Percentiles rank a stretch among this genome's conserved stretches.
phyloP scores from a whole-genome alignment of 1,140 invertebrate genomes.

The Drosophila littoralis region DNA sequence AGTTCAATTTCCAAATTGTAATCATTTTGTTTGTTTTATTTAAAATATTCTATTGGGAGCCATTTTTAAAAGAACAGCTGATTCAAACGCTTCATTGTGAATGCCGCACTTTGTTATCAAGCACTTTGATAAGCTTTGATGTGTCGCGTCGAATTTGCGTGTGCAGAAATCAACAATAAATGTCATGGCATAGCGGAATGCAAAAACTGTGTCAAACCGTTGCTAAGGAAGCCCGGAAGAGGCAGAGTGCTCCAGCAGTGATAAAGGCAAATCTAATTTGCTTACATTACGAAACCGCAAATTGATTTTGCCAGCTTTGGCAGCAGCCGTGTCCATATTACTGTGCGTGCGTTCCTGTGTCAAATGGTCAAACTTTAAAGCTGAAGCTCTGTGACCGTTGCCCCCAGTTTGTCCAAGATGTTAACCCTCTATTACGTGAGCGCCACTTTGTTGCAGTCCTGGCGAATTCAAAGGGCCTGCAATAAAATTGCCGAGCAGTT shows the following conservation, averaged over 20 bases:
- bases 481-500: conserved; percentile 84
- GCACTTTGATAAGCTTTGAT: conserved; percentile 37
- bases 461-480: conserved; percentile 86
- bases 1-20: no score
- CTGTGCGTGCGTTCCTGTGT: not conserved
- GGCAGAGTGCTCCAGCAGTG: conserved; percentile 49
- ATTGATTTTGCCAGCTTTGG: conserved; percentile 58
- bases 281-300: conserved; percentile 64
- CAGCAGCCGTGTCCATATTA: not conserved
- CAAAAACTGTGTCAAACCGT: conserved; percentile 68
- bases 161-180: conserved; percentile 75
- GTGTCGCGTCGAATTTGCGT: conserved; percentile 38
- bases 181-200: conserved; percentile 53
- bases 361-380: conserved; percentile 23
- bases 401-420: conserved; percentile 47
- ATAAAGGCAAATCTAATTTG: conserved; percentile 51
- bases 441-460: conserved; percentile 88
- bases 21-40: not conserved
- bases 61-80: conserved; percentile 23
- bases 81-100: conserved; percentile 25
- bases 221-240: conserved; percentile 50
- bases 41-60: not conserved
- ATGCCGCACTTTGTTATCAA: conserved; percentile 49
- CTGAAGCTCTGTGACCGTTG: not conserved
- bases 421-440: conserved; percentile 89